Evolutionary conservation across 1,140 invertebrate genomes (phyloP).

Genomic region (Riptortus pedestris): DNA sequence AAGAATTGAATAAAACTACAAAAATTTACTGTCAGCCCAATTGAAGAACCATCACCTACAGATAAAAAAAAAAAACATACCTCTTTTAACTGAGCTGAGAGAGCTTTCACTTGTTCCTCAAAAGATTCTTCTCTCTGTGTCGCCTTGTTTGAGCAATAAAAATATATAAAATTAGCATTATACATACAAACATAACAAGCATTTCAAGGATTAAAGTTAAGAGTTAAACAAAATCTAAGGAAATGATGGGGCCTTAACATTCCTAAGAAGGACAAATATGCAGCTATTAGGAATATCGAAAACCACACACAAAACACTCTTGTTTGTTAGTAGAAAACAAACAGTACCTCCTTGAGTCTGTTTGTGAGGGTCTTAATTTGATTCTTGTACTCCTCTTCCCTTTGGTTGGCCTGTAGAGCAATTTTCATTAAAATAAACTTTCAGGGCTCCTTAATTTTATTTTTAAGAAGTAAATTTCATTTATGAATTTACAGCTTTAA

Average conservation of each 20-base stretch:
- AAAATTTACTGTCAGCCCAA: too few relatives aligned
- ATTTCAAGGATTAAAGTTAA: not conserved
- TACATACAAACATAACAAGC: not conserved
- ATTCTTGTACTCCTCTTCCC: constrained; percentile 99
- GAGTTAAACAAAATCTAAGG: not conserved
- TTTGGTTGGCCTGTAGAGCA: constrained; percentile 84
- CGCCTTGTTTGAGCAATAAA: constrained; percentile 50
- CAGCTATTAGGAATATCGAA: not conserved
- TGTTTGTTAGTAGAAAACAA: not conserved
- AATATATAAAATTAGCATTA: too few relatives aligned
- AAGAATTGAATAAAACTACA: too few relatives aligned
- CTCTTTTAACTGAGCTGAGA: constrained; percentile 87
- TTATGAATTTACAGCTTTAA: too few relatives aligned
- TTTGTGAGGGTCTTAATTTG: constrained; percentile 98
- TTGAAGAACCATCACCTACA: too few relatives aligned
- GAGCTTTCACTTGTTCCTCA: constrained; percentile 83
- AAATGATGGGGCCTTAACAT: too few relatives aligned
- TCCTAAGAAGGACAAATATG: not conserved
- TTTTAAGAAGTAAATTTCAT: too few relatives aligned
- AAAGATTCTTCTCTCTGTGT: constrained; percentile 94
- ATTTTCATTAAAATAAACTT: too few relatives aligned
- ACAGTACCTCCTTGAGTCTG: constrained; percentile 93
- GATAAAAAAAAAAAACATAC: constrained; percentile 42
- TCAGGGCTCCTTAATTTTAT: too few relatives aligned
- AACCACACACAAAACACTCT: constrained; percentile 1